Conservation (phyloP, 2,113 vertebrate genomes). For the Pomatorhinus ruficollis region DNA sequence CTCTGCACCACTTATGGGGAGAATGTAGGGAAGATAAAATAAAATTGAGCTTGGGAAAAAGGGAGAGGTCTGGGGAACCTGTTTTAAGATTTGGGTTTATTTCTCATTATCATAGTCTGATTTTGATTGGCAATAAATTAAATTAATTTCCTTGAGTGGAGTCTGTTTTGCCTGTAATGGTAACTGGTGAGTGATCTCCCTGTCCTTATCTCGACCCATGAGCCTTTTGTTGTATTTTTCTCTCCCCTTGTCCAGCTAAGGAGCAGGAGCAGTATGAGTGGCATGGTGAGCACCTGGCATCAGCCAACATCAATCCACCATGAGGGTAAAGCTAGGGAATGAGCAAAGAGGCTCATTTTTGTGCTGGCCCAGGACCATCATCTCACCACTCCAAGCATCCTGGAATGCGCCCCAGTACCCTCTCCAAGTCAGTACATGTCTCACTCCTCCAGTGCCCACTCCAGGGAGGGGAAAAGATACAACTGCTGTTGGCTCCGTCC, state of each 20-base stretch:
- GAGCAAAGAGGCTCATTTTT: neutral
- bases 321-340: neutral
- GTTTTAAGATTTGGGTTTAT: neutral
- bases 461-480: neutral
- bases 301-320: neutral
- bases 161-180: neutral
- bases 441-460: neutral
- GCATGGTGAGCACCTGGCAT: neutral
- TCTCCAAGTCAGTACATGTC: accelerated
- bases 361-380: neutral
- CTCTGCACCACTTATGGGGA: neutral
- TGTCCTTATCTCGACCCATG: neutral
- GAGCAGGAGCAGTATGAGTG: neutral
- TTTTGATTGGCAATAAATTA: neutral
- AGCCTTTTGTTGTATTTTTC: neutral
- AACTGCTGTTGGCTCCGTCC: neutral
- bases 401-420: accelerated
- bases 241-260: neutral
- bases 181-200: neutral
- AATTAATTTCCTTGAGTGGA: neutral
- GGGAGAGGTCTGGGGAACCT: neutral
- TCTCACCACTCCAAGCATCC: neutral
- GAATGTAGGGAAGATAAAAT: neutral
- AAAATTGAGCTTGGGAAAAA: neutral
- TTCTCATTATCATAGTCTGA: neutral